A percentile compares a stretch with the other conserved stretches of the same genome.
phyloP scores from a whole-genome alignment of 2,113 vertebrate genomes.

The Leptodactylus fuscus region DNA sequence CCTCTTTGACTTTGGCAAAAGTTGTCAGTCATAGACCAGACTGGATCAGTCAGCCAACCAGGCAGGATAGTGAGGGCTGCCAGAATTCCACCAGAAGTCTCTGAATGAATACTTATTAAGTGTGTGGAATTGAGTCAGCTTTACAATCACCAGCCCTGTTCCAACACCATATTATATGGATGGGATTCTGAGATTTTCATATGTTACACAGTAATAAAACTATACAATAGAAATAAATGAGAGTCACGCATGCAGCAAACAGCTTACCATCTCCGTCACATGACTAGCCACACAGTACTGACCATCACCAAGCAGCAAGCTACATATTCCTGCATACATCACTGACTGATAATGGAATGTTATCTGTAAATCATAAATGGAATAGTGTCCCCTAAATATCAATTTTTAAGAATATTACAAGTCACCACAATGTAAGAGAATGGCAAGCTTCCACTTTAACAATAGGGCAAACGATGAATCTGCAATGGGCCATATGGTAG shows the following conservation, averaged over 20 bases:
- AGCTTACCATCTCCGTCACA: background rate
- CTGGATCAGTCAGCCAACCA: slow-evolving; percentile 30
- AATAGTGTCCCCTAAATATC: no score
- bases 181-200: slow-evolving; percentile 6
- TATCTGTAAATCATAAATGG: background rate
- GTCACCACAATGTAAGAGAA: no score
- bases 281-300: no score
- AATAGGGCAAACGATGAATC: no score
- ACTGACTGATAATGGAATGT: background rate
- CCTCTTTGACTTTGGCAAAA: slow-evolving; percentile 42
- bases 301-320: no score
- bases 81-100: slow-evolving; percentile 18
- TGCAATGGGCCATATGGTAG: no score
- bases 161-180: slow-evolving; percentile 11
- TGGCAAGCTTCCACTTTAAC: no score
- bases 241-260: background rate
- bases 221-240: background rate
- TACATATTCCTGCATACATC: background rate
- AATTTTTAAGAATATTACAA: no score
- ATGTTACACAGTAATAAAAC: background rate
- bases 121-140: slow-evolving; percentile 19
- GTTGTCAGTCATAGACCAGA: slow-evolving; percentile 3
- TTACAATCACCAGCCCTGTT: slow-evolving; percentile 15
- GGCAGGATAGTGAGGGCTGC: background rate
- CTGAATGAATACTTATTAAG: slow-evolving; percentile 28